Evolutionary conservation across 2,888 invertebrate genomes (phyloP).

Genomic region (Agriopis aurantiaria): DNA sequence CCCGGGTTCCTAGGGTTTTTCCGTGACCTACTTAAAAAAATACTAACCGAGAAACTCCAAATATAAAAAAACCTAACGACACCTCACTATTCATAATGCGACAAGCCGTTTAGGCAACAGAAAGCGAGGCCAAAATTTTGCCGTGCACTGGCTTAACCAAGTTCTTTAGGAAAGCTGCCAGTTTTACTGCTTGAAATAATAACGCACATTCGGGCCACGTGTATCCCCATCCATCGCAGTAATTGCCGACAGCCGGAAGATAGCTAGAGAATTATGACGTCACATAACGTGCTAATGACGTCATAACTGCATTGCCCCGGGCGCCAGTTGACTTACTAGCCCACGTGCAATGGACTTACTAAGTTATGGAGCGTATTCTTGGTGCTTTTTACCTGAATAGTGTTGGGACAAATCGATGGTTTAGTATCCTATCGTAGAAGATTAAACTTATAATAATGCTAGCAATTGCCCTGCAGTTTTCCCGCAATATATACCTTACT

Average conservation of each 20-base stretch:
- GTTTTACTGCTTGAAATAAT: conserved; percentile 61
- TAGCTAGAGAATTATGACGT: conserved; percentile 80
- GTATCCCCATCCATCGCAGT: conserved; percentile 74
- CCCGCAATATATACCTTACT: too few species aligned
- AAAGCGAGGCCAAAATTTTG: background rate
- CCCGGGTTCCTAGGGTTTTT: too few species aligned
- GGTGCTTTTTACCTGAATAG: conserved; percentile 21
- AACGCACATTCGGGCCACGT: conserved; percentile 72
- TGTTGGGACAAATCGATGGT: background rate
- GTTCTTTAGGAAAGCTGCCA: conserved; percentile 34
- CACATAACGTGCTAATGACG: conserved; percentile 84
- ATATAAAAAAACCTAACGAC: too few species aligned
- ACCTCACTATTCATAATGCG: too few species aligned
- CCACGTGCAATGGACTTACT: conserved; percentile 66
- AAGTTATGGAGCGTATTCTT: conserved; percentile 67
- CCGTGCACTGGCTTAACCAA: background rate
- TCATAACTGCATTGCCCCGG: conserved; percentile 82
- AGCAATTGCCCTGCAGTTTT: too few species aligned
- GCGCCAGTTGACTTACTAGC: conserved; percentile 65
- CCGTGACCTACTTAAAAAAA: too few species aligned
- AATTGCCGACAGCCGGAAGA: conserved; percentile 83
- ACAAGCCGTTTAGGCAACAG: too few species aligned
- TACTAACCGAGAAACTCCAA: too few species aligned
- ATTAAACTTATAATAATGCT: too few species aligned
- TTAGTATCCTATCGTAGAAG: too few species aligned